Evolutionary conservation across 1,140 invertebrate genomes (phyloP).

Genomic region (Heliothis subflexa): DNA sequence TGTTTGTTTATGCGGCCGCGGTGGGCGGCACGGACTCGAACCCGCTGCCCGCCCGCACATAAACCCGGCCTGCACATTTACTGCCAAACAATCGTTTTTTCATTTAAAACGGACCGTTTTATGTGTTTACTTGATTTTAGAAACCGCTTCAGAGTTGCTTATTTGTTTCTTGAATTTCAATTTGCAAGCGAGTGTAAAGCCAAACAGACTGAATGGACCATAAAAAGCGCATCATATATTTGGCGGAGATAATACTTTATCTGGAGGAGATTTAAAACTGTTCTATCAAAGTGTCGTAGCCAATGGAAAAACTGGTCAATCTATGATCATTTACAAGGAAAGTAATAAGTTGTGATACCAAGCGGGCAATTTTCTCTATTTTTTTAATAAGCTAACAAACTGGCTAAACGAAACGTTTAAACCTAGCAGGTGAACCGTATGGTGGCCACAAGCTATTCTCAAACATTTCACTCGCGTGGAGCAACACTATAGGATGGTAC

Average conservation of each 20-base stretch:
- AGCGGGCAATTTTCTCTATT: no score
- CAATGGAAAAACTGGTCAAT: not conserved
- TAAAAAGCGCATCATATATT: not conserved
- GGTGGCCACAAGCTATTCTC: no score
- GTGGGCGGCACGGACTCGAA: constrained; percentile 47
- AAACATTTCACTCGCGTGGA: no score
- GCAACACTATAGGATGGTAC: no score
- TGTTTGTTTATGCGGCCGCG: constrained; percentile 77
- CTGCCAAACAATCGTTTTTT: constrained; percentile 49
- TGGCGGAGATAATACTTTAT: no score
- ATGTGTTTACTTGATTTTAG: constrained; percentile 47
- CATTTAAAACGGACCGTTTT: constrained; percentile 47
- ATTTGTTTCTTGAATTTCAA: constrained; percentile 30
- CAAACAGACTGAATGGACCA: not conserved
- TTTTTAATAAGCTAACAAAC: no score
- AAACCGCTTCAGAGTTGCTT: constrained; percentile 18
- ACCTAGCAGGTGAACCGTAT: no score
- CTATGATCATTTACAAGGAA: not conserved
- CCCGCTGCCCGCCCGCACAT: constrained; percentile 37
- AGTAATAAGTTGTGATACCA: no score
- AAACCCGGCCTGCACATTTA: constrained; percentile 47
- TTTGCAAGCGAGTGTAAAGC: not conserved
- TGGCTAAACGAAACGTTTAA: no score
- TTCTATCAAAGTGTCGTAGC: not conserved
- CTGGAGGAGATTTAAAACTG: no score